Base-by-base conservation (phyloP, 2,888 invertebrate genomes). In the Himalopsyche tibetana region DNA sequence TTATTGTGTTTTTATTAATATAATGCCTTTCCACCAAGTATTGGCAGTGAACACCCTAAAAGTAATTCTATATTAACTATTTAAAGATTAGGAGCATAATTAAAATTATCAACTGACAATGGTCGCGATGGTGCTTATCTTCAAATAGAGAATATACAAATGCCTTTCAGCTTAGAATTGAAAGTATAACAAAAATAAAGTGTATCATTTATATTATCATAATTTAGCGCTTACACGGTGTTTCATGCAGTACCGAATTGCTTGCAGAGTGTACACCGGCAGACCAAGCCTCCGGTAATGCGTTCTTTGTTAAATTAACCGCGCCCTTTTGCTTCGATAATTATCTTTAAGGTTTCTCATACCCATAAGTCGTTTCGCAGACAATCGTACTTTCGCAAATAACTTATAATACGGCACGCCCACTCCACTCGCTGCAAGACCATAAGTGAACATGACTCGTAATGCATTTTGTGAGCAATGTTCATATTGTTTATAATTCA, bases 201-300 rank as follows among this genome's bases (percentile, higher is more conserved):
- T 42, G 42, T 51, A 11, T 9, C 0, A 19, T 56, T n/a, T 19
- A n/a, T 63, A 28, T 63, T 63, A 15, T 19, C 12, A 63, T 19
- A 74, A 74, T 36, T 74, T 74, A 36, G 74, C 74, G 74, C 5
- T 74, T 74, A 74, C 1, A 11, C 0, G 28, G 74, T 74, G 36
- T 74, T 74, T 5, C 5, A 74, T 0, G 5, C 2, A 36, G 2
- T 15, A 0, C 36, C 9, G 8, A 15, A 28, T 2, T 74, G 4
- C 74, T 74, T 38, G 4, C 19, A 56, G n/a, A 5, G 12, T 69
- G 12, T 38, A 28, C 11, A 19, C 56, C 8, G 19, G 74, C 36
- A 74, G 74, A 69, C 74, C 74, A 11, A 74, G 74, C 74, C 74
- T 74, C 74, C 74, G 74, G 74, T 74, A 74, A 74, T 74, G 74